A percentile compares a stretch with the other conserved stretches of the same genome.
These are phyloP conservation scores for Ovis aries DNA, from an alignment of 2,113 vertebrate species.

Conservation along the genomic window DNA sequence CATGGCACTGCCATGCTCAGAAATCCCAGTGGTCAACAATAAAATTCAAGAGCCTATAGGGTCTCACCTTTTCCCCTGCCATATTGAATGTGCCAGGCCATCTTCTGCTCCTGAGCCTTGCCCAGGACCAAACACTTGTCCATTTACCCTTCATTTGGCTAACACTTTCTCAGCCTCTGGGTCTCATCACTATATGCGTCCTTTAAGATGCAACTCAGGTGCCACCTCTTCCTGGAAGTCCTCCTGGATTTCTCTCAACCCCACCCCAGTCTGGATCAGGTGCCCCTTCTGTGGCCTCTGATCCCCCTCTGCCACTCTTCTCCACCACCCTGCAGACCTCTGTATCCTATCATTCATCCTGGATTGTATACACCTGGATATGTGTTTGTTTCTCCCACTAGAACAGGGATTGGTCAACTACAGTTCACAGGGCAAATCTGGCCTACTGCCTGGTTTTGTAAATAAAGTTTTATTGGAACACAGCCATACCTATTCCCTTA, in stretches of 20 bases:
- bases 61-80: background rate
- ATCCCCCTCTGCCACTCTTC: background rate
- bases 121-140: background rate
- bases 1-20: background rate
- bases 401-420: background rate
- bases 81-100: background rate
- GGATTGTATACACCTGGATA: background rate
- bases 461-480: conserved; percentile 23
- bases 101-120: background rate
- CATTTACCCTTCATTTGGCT: background rate
- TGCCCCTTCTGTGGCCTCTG: background rate
- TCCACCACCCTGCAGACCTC: background rate
- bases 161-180: background rate
- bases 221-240: background rate
- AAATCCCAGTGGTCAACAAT: background rate
- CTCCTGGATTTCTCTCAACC: background rate
- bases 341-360: background rate
- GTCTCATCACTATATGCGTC: background rate
- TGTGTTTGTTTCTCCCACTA: background rate
- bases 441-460: background rate
- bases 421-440: background rate
- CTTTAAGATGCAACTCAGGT: background rate
- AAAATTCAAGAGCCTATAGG: background rate
- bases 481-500: background rate
- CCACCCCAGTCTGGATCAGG: background rate